These are phyloP conservation scores for Excalfactoria chinensis DNA, from an alignment of 2,113 vertebrate species.

Conservation along the genomic window DNA sequence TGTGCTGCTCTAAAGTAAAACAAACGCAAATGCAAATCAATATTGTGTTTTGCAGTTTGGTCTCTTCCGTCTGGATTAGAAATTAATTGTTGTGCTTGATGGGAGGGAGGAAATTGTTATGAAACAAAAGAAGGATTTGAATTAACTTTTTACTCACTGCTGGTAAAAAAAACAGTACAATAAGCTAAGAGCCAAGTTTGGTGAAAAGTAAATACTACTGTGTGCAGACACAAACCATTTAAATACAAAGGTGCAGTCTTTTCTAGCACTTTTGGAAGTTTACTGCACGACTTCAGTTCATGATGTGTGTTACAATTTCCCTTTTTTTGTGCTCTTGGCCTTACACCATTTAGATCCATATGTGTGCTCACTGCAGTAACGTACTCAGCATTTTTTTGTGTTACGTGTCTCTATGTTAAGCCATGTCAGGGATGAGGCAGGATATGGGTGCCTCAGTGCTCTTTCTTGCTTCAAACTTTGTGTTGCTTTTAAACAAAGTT, in stretches of 20 bases:
- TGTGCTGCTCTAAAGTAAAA: neutral
- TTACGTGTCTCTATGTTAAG: neutral
- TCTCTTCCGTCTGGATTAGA: slow-evolving; percentile 19
- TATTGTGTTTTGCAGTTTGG: neutral
- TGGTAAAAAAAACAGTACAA: neutral
- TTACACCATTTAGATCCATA: neutral
- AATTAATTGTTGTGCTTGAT: slow-evolving; percentile 30
- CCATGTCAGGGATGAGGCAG: neutral
- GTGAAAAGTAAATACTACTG: neutral
- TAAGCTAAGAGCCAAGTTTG: neutral
- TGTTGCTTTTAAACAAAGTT: neutral
- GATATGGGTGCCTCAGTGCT: neutral
- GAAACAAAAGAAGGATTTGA: slow-evolving; percentile 7
- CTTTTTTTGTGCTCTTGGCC: neutral
- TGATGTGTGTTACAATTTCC: neutral
- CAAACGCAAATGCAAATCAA: slow-evolving; percentile 19
- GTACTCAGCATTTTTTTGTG: neutral
- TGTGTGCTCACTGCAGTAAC: neutral
- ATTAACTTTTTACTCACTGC: neutral
- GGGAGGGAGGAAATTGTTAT: slow-evolving; percentile 13
- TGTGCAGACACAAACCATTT: neutral
- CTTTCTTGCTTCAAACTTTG: neutral
- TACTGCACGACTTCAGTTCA: neutral
- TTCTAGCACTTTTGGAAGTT: neutral
- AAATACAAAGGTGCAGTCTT: neutral